phyloP scores from a whole-genome alignment of 2,888 invertebrate species.

The Rotaria magnacalcarata region DNA sequence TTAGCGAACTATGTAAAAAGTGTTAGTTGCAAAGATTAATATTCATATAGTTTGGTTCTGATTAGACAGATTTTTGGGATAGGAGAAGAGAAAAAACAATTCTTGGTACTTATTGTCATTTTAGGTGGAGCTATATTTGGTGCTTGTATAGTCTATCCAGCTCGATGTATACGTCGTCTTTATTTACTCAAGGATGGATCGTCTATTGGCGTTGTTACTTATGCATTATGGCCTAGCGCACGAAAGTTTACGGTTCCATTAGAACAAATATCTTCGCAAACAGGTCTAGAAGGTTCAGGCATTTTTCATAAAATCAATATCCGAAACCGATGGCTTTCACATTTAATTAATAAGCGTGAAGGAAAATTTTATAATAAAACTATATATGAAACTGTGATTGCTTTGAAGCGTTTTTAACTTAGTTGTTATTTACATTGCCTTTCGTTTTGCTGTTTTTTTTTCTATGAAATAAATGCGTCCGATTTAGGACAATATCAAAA shows the following conservation, averaged over 20 bases:
- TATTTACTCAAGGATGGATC: conserved; percentile 22
- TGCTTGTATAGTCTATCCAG: conserved; percentile 22
- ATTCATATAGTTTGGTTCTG: too few species aligned
- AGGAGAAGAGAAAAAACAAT: neutral
- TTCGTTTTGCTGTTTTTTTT: too few species aligned
- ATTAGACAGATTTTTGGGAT: too few species aligned
- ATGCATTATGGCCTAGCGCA: neutral
- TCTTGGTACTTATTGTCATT: neutral
- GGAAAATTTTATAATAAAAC: conserved; percentile 1
- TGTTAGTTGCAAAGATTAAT: too few species aligned
- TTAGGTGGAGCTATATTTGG: neutral
- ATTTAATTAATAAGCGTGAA: neutral
- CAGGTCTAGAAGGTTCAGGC: neutral
- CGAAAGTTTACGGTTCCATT: conserved; percentile 27
- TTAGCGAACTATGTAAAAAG: too few species aligned
- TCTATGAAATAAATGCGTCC: too few species aligned
- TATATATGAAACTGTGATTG: neutral
- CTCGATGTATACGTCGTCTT: conserved; percentile 11
- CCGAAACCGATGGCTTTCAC: neutral
- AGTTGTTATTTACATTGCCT: too few species aligned
- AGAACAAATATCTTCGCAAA: neutral
- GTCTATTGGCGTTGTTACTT: neutral
- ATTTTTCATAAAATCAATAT: neutral
- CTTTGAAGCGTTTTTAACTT: neutral
- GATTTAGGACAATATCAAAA: too few species aligned